Conservation (phyloP, 2,888 invertebrate genomes). For the Meghimatium bilineatum region DNA sequence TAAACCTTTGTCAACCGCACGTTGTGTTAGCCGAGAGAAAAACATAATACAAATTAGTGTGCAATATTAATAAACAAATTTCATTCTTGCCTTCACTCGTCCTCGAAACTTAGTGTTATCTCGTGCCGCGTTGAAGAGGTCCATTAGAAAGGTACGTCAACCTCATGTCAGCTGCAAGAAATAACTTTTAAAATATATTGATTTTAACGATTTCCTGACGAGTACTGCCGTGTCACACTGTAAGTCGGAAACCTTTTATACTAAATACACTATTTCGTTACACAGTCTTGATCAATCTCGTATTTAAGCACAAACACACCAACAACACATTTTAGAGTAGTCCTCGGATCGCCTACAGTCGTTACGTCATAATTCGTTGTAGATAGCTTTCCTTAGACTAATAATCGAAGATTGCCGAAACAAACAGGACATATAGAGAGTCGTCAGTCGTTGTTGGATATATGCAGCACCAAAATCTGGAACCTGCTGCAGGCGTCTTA, state of each 20-base stretch:
- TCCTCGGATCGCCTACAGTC: not conserved
- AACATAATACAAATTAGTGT: not conserved
- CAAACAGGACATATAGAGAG: conserved; percentile 9
- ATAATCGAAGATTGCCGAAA: no score
- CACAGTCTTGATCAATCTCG: not conserved
- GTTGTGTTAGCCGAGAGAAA: not conserved
- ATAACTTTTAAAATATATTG: not conserved
- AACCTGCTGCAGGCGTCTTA: not conserved
- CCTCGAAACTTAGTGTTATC: not conserved
- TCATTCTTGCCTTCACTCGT: not conserved
- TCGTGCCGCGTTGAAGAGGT: not conserved
- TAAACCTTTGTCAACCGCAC: not conserved
- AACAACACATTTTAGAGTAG: not conserved
- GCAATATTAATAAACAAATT: not conserved
- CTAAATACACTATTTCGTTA: not conserved
- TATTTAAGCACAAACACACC: not conserved
- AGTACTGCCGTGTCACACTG: not conserved
- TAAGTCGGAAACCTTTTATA: not conserved
- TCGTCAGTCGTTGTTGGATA: conserved; percentile 14
- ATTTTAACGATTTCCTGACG: not conserved
- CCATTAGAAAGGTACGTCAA: not conserved
- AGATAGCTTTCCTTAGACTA: not conserved
- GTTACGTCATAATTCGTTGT: not conserved
- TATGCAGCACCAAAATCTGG: conserved; percentile 20
- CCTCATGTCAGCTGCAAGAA: not conserved